Percentiles rank a stretch among this genome's conserved stretches.
Conservation (phyloP, 1,140 invertebrate genomes). For the Oryzaephilus surinamensis region DNA sequence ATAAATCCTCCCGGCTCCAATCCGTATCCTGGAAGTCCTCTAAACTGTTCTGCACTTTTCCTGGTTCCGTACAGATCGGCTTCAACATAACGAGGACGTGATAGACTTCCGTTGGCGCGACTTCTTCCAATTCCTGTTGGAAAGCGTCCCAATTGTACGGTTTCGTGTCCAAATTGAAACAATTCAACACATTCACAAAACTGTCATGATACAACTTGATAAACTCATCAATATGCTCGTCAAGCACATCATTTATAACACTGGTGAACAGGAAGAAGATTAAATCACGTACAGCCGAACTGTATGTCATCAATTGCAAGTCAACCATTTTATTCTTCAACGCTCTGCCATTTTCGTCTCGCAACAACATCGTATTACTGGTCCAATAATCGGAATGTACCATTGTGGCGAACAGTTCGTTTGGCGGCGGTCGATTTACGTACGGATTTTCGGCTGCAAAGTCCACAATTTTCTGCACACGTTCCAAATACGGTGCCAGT, state of each 20-base stretch:
- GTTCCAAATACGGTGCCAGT: conserved; percentile 18
- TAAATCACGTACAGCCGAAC: conserved; percentile 44
- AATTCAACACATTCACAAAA: conserved; percentile 34
- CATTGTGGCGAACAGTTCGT: conserved; percentile 41
- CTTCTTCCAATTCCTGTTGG: conserved; percentile 25
- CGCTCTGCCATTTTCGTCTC: conserved; percentile 26
- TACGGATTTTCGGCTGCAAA: conserved; percentile 15
- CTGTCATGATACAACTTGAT: conserved; percentile 42
- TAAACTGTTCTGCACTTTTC: conserved; percentile 29
- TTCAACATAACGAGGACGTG: conserved; percentile 34
- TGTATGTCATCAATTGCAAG: conserved; percentile 46
- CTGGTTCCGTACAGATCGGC: conserved; percentile 33
- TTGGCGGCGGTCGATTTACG: conserved; percentile 20
- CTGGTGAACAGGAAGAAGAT: conserved; percentile 48
- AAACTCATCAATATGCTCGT: conserved; percentile 38
- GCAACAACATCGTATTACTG: conserved; percentile 46
- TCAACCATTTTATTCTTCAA: conserved; percentile 49
- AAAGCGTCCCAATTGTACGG: conserved; percentile 28
- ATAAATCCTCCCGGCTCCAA: conserved; percentile 31
- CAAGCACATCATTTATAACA: conserved; percentile 34
- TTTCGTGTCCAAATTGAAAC: conserved; percentile 25
- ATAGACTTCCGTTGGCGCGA: conserved; percentile 29
- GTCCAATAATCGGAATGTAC: conserved; percentile 51
- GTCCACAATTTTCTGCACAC: conserved; percentile 15
- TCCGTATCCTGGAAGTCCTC: conserved; percentile 30